Conservation (phyloP, 2,797 vertebrate species). For the Adelosebastes latens region DNA sequence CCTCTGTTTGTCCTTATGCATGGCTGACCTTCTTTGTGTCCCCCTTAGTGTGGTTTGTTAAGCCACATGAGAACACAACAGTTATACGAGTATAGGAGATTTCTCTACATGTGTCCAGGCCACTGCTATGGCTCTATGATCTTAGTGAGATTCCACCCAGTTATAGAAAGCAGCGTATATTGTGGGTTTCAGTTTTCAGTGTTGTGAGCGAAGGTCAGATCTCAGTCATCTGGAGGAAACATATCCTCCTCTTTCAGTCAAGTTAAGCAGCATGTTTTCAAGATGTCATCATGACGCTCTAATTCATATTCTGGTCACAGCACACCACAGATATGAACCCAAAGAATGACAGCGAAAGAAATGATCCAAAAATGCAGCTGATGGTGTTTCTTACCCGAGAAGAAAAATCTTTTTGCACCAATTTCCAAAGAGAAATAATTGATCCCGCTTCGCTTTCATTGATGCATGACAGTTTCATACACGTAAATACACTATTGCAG, state of each 20-base stretch:
- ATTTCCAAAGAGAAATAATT: conserved; percentile 6
- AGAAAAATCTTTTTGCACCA: conserved; percentile 1
- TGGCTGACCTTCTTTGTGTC: conserved; percentile 39
- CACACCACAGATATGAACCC: conserved; percentile 31
- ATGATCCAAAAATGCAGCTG: conserved; percentile 30
- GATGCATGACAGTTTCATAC: not conserved
- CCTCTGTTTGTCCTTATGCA: conserved; percentile 60
- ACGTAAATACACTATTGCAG: conserved; percentile 5
- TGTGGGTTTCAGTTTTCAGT: conserved; percentile 7
- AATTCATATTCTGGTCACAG: conserved; percentile 53
- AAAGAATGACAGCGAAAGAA: conserved; percentile 44
- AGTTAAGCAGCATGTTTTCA: conserved; percentile 47
- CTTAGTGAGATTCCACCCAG: not conserved
- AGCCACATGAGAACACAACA: not conserved
- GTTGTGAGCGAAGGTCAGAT: conserved; percentile 42
- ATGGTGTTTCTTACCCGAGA: conserved; percentile 16
- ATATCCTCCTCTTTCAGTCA: conserved; percentile 36
- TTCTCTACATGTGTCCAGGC: not conserved
- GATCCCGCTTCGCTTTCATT: not conserved
- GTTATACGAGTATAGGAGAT: not conserved
- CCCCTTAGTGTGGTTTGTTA: conserved; percentile 28
- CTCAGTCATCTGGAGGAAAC: conserved; percentile 43
- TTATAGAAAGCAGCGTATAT: not conserved
- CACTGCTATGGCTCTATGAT: not conserved
- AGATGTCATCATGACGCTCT: conserved; percentile 40